These are phyloP conservation scores for Isaurus tuberculatus DNA, from an alignment of 92 coral and sea anemone species.

Conservation along the genomic window DNA sequence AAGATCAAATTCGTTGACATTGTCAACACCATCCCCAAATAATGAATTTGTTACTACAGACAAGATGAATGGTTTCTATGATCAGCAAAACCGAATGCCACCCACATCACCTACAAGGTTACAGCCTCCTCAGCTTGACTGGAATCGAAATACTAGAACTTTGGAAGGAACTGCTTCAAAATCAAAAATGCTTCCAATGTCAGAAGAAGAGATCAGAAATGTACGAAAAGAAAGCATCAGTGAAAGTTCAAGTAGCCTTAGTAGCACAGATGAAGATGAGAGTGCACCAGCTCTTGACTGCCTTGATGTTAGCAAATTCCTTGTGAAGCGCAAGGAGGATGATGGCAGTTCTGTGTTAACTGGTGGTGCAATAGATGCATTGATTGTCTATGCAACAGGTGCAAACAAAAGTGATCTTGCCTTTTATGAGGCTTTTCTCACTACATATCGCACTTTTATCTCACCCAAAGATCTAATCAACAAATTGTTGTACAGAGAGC, in stretches of 20 bases:
- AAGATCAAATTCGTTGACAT: constrained; percentile 38
- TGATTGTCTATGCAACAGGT: constrained; percentile 92
- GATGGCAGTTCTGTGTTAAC: constrained; percentile 82
- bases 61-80: constrained; percentile 27
- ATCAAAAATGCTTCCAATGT: constrained; percentile 77
- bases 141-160: constrained; percentile 73
- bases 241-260: constrained; percentile 85
- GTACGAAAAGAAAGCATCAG: constrained; percentile 66
- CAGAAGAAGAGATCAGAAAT: constrained; percentile 63
- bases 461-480: constrained; percentile 79
- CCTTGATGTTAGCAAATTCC: constrained; percentile 89
- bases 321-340: constrained; percentile 80
- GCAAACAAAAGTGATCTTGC: constrained; percentile 89
- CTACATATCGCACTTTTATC: constrained; percentile 92
- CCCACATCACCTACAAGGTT: constrained; percentile 66
- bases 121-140: constrained; percentile 62
- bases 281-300: constrained; percentile 95
- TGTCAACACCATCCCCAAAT: constrained; percentile 22
- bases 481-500: constrained; percentile 92
- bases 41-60: constrained; percentile 51
- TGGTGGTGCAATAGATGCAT: constrained; percentile 99
- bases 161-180: constrained; percentile 67
- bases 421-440: constrained; percentile 95
- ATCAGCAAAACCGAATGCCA: constrained; percentile 33
- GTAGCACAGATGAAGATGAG: constrained; percentile 87